Evolutionary conservation across 2,888 invertebrate species (phyloP).

Genomic region (Alloscopus bannaensis): DNA sequence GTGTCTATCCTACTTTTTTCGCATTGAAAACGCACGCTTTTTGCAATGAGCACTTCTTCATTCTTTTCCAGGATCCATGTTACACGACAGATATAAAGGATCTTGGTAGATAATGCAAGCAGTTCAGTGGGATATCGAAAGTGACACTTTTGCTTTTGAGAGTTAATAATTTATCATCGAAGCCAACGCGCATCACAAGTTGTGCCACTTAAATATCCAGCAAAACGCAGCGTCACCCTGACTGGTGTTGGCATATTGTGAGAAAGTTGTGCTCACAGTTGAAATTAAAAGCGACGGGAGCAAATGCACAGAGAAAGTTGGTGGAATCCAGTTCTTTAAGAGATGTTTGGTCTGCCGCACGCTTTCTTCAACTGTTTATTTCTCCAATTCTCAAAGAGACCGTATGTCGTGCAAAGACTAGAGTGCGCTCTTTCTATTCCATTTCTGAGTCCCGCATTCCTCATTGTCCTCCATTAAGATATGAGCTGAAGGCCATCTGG

Average conservation of each 20-base stretch:
- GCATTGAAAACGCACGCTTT: neutral
- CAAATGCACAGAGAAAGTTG: neutral
- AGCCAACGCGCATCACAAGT: conserved; percentile 42
- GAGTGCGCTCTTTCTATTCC: neutral
- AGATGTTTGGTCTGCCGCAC: neutral
- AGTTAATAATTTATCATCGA: conserved; percentile 62
- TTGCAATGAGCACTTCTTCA: neutral
- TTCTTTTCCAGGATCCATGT: neutral
- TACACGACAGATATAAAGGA: neutral
- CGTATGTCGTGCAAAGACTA: too few relatives aligned
- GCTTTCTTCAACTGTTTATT: too few relatives aligned
- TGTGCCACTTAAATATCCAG: conserved; percentile 17
- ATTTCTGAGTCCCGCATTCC: neutral
- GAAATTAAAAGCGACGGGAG: conserved; percentile 41
- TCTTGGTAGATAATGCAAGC: neutral
- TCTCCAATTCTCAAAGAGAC: too few relatives aligned
- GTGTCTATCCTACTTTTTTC: too few relatives aligned
- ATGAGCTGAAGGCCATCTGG: too few relatives aligned
- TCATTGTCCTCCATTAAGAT: neutral
- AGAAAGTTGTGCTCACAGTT: conserved; percentile 29
- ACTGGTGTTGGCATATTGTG: neutral
- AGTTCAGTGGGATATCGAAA: neutral
- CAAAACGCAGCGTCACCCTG: neutral
- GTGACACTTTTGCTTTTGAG: conserved; percentile 13
- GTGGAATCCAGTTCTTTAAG: neutral